These are phyloP conservation scores for Phocides pigmalion DNA, from an alignment of 1,140 invertebrate genomes.

Conservation along the genomic window DNA sequence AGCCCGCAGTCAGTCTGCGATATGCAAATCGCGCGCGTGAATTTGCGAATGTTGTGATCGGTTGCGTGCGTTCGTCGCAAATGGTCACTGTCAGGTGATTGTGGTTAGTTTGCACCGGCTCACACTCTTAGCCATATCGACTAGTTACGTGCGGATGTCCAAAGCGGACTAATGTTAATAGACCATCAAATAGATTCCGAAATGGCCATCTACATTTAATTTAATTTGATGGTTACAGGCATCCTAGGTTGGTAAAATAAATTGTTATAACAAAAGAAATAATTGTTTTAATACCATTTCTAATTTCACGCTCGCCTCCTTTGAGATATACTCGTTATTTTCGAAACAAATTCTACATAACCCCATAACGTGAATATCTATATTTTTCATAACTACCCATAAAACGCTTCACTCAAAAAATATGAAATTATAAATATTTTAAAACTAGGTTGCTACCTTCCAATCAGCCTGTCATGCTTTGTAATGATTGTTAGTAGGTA, in stretches of 20 bases:
- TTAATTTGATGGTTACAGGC: too few species aligned
- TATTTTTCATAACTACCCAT: too few species aligned
- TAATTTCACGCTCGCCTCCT: too few species aligned
- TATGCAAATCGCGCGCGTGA: conserved; percentile 51
- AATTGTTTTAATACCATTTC: too few species aligned
- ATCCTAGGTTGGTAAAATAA: too few species aligned
- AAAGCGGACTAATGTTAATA: conserved; percentile 43
- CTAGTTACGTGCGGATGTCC: conserved; percentile 62
- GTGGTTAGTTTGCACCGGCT: conserved; percentile 60
- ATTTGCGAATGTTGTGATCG: conserved; percentile 33
- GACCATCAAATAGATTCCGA: background rate
- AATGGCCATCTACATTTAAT: too few species aligned
- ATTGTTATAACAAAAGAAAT: too few species aligned
- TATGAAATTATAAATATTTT: background rate
- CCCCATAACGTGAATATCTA: too few species aligned
- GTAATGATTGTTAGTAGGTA: background rate
- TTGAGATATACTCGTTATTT: too few species aligned
- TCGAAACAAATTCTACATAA: too few species aligned
- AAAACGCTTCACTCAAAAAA: too few species aligned
- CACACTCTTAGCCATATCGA: conserved; percentile 68
- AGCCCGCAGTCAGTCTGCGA: too few species aligned
- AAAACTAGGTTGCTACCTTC: background rate
- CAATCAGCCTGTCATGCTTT: background rate
- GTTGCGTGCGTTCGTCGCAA: conserved; percentile 62
- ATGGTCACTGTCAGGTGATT: conserved; percentile 64